phyloP scores from a whole-genome alignment of 2,797 vertebrate species.

The Anguilla megastoma region DNA sequence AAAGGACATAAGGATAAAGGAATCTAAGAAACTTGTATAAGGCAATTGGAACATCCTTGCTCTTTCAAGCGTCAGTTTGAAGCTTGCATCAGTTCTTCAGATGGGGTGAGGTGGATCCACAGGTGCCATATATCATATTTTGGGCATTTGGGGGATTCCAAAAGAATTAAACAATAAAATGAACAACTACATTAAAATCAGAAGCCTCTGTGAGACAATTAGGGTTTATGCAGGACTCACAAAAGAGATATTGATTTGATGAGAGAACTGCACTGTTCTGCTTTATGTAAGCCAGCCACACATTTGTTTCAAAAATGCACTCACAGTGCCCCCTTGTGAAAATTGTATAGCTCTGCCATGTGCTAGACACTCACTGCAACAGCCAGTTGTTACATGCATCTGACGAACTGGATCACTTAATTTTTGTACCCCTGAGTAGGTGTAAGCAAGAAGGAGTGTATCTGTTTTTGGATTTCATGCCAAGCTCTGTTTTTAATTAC shows the following conservation, averaged over 20 bases:
- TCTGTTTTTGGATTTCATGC: background rate
- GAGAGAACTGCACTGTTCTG: background rate
- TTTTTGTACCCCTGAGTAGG: background rate
- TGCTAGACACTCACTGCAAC: background rate
- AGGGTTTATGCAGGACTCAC: background rate
- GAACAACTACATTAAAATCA: background rate
- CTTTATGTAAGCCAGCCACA: background rate
- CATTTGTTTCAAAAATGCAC: background rate
- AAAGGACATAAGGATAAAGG: no score
- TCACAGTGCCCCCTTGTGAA: conserved; percentile 13
- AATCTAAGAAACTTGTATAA: no score
- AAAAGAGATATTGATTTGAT: background rate
- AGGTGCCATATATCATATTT: no score
- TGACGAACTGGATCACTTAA: background rate
- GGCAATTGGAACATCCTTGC: no score
- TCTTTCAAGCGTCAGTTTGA: no score
- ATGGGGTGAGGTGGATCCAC: no score
- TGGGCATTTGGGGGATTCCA: background rate
- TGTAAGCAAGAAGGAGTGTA: background rate
- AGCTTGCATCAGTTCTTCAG: no score
- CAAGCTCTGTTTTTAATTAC: background rate
- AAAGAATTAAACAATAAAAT: background rate
- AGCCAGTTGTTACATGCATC: background rate
- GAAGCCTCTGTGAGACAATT: background rate
- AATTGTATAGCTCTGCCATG: background rate